Evolutionary conservation across 2,888 invertebrate genomes (phyloP).

Genomic region (Ectemnius cavifrons): DNA sequence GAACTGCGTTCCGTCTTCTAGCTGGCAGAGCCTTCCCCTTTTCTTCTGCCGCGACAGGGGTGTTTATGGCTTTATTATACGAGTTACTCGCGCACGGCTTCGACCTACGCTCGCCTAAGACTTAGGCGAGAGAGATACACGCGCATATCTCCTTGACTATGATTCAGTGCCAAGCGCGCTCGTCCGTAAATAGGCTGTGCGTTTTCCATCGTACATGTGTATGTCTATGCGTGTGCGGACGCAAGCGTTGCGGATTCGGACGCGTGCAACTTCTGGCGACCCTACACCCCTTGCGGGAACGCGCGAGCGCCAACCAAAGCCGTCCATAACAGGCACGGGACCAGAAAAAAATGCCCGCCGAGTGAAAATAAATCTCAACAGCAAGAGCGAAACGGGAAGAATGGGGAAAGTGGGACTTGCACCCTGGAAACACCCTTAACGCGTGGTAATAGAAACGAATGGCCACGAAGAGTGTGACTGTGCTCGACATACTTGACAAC

Average conservation of each 20-base stretch:
- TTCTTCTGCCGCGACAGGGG: constrained; percentile 63
- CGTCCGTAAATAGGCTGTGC: constrained; percentile 2
- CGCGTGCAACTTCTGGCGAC: constrained; percentile 42
- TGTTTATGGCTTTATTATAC: constrained; percentile 78
- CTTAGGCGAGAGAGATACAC: constrained; percentile 29
- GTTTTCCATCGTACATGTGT: background rate
- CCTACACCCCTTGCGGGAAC: constrained; percentile 6
- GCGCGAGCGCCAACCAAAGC: constrained; percentile 11
- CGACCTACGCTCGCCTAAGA: constrained; percentile 46
- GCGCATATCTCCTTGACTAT: constrained; percentile 21
- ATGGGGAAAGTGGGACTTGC: constrained; percentile 36
- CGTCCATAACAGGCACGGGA: constrained; percentile 67
- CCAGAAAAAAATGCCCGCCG: constrained; percentile 73
- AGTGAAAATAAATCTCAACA: constrained; percentile 78
- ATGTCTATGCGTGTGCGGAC: background rate
- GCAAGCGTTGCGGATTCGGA: constrained; percentile 24
- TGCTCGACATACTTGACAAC: constrained; percentile 35
- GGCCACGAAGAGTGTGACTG: constrained; percentile 30
- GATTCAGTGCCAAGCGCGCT: constrained; percentile 34
- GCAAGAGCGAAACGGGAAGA: constrained; percentile 17
- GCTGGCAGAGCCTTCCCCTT: constrained; percentile 20
- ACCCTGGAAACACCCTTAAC: constrained; percentile 61
- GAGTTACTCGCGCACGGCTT: constrained; percentile 58
- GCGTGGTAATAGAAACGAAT: constrained; percentile 64
- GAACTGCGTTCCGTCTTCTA: constrained; percentile 41